phyloP scores from a whole-genome alignment of 2,888 invertebrate species.

The Miltochrista miniata region DNA sequence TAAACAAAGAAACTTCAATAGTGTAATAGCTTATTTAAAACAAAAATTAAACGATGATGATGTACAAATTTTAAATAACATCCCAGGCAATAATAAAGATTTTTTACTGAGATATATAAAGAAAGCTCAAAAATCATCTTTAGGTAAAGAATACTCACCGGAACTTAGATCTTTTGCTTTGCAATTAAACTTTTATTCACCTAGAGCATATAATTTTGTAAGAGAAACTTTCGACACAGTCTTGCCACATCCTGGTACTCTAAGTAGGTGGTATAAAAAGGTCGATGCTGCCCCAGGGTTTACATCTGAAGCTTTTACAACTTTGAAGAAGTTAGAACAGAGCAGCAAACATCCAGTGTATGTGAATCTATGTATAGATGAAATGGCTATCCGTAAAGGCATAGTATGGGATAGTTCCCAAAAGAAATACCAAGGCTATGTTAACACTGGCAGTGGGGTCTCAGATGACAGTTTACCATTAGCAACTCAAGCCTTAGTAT shows the following conservation, averaged over 20 bases:
- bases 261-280: slow-evolving; percentile 9
- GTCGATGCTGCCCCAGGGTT: slow-evolving; percentile 6
- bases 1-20: too few species aligned
- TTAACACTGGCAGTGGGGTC: background rate
- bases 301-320: slow-evolving; percentile 1
- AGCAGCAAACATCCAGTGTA: background rate
- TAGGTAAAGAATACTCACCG: background rate
- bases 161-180: slow-evolving; percentile 6
- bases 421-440: background rate
- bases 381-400: slow-evolving; percentile 7
- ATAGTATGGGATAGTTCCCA: background rate
- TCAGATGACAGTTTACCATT: background rate
- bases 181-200: background rate
- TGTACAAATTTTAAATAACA: too few species aligned
- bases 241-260: slow-evolving; percentile 5
- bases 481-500: background rate
- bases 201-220: slow-evolving; percentile 1
- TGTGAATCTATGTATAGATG: slow-evolving; percentile 2
- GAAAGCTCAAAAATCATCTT: too few species aligned
- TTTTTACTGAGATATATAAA: too few species aligned
- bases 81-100: too few species aligned
- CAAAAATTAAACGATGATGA: too few species aligned
- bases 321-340: slow-evolving; percentile 1
- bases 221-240: slow-evolving; percentile 1
- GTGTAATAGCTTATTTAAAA: too few species aligned